Evolutionary conservation across 2,888 invertebrate species (phyloP), one percentile per base, ranked within the genome.

Genomic region (Oasisia sp.): DNA sequence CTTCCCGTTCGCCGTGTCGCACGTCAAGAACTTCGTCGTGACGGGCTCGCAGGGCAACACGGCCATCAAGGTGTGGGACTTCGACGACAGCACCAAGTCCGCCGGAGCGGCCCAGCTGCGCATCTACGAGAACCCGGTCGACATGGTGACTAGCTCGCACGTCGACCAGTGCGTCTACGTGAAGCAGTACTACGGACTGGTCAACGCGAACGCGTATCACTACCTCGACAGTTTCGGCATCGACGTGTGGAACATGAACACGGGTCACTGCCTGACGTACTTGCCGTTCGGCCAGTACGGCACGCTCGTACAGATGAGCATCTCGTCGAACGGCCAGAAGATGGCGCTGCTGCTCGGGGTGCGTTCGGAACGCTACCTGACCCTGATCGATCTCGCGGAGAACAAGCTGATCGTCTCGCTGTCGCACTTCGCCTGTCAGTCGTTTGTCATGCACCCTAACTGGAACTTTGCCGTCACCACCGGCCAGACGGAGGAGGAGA

Each of bases 211-310:
- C 74, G 94, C 94, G 3, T 95, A 95, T 92, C 94, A 95, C 92
- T 94, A 93, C 92, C 93, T 94, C 58, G 94, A 95, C 92, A 94
- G 93, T 91, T 95, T 94, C 92, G 95, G 95, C 5, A 93, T 95
- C 19, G 95, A 95, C 91, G 93, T 94, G 44, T 94, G 94, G 94
- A 94, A 94, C 92, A 12, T 94, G 45, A 91, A 89, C n/a, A 94
- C 93, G 0, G 94, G 94, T 3, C 91, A 91, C n/a, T 90, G 92
- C 56, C 89, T 56, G 56, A 91, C 91, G 14, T 94, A 93, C 91
- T 91, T 94, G 12, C 94, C 94, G 1, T 94, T 94, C 91, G 93
- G 92, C 38, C 91, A 93, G 32, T 94, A 94, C 91, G 94, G 94
- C 7, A 91, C 92, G 45, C 91, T 94, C 50, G 38, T 92, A 91